Percentiles rank a stretch among this genome's conserved stretches.
These are phyloP conservation scores for Papilio glaucus DNA, from an alignment of 1,140 invertebrate genomes.

Conservation along the genomic window DNA sequence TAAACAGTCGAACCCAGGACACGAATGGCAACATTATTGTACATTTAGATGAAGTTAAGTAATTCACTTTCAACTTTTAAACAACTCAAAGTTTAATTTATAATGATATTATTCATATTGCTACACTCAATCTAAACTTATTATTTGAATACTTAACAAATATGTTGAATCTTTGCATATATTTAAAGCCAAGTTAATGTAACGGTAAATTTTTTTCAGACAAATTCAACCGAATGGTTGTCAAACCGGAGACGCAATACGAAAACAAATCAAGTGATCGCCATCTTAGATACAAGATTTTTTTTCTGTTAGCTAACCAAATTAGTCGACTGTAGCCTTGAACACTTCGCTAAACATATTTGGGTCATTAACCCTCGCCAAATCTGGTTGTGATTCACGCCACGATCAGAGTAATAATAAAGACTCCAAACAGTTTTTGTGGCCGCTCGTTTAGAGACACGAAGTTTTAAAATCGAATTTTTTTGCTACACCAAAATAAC, in stretches of 20 bases:
- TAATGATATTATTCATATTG: no score
- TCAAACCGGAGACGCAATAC: constrained; percentile 45
- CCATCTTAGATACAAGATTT: constrained; percentile 66
- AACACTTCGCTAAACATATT: constrained; percentile 79
- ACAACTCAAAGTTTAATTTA: no score
- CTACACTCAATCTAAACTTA: no score
- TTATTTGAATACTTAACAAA: constrained; percentile 5
- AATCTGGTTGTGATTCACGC: constrained; percentile 81
- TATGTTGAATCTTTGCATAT: not conserved
- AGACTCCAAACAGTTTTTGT: constrained; percentile 77
- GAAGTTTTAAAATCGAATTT: constrained; percentile 64
- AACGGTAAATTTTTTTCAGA: constrained; percentile 52
- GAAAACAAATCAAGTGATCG: constrained; percentile 61
- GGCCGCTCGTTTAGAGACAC: constrained; percentile 66
- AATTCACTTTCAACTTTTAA: no score
- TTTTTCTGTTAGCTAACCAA: constrained; percentile 69
- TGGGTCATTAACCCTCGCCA: constrained; percentile 80
- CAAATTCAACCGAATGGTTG: constrained; percentile 11
- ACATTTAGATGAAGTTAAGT: no score
- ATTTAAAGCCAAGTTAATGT: constrained; percentile 45
- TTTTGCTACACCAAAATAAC: constrained; percentile 54
- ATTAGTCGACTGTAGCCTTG: constrained; percentile 76
- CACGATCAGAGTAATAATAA: constrained; percentile 75
- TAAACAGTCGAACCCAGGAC: no score
- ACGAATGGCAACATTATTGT: no score